phyloP scores from a whole-genome alignment of 2,113 vertebrate genomes.

The Gambusia holbrooki region DNA sequence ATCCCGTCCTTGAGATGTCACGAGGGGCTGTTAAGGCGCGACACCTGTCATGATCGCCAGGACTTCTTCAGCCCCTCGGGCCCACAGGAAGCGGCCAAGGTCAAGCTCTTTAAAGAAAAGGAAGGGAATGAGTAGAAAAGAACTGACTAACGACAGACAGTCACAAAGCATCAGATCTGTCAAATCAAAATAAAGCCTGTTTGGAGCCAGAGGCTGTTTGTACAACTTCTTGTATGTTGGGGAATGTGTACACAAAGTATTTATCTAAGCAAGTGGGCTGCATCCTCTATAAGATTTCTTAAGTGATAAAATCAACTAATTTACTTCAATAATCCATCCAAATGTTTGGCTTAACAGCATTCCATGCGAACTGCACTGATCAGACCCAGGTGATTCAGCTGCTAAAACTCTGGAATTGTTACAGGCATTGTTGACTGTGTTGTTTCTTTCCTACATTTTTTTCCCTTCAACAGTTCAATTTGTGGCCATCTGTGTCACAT shows the following conservation, averaged over 20 bases:
- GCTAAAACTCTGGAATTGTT: background rate
- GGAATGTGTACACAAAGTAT: background rate
- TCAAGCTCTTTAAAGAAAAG: constrained; percentile 69
- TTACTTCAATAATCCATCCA: constrained; percentile 14
- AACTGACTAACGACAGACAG: constrained; percentile 64
- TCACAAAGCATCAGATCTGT: constrained; percentile 65
- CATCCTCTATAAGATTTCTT: background rate
- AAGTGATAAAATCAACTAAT: constrained; percentile 9
- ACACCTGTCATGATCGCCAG: constrained; percentile 74
- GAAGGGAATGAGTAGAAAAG: constrained; percentile 39
- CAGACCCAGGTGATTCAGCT: constrained; percentile 10
- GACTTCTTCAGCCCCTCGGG: constrained; percentile 60
- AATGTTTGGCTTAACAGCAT: constrained; percentile 11
- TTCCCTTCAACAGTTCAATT: constrained; percentile 56
- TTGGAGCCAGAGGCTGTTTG: constrained; percentile 33
- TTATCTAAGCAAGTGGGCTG: background rate
- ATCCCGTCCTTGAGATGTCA: constrained; percentile 67
- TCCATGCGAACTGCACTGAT: background rate
- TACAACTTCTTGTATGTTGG: constrained; percentile 20
- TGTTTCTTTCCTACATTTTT: constrained; percentile 27
- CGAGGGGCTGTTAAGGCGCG: constrained; percentile 62
- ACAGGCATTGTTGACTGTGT: constrained; percentile 24
- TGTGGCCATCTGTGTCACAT: constrained; percentile 72
- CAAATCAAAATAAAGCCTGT: constrained; percentile 47
- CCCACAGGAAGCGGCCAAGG: constrained; percentile 67